A percentile compares a stretch with the other conserved stretches of the same genome.
phyloP scores from a whole-genome alignment of 2,797 vertebrate genomes.

The Melanotaenia trifasciata region DNA sequence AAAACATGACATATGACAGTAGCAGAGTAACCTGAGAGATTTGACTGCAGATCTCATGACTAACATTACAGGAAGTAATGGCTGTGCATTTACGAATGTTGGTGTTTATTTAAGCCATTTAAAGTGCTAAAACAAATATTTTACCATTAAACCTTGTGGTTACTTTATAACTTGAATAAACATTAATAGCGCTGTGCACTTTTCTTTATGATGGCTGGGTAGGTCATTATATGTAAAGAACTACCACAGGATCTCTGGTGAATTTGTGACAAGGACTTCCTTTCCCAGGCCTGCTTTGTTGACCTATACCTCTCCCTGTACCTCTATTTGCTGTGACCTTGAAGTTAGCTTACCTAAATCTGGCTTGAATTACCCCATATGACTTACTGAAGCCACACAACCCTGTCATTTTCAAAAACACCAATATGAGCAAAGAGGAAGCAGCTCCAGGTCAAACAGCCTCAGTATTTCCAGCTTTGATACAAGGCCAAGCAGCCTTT shows the following conservation, averaged over 20 bases:
- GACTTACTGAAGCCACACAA: slow-evolving; percentile 40
- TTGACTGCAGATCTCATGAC: slow-evolving; percentile 56
- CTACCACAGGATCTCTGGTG: slow-evolving; percentile 23
- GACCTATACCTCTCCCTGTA: slow-evolving; percentile 48
- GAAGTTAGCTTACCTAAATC: slow-evolving; percentile 64
- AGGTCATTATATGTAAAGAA: slow-evolving; percentile 39
- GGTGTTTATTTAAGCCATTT: slow-evolving; percentile 58
- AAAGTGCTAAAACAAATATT: slow-evolving; percentile 58
- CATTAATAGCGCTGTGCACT: slow-evolving; percentile 23
- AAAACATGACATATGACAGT: slow-evolving; percentile 75
- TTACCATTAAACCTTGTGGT: slow-evolving; percentile 39
- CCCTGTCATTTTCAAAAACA: slow-evolving; percentile 26
- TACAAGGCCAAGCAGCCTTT: slow-evolving; percentile 30
- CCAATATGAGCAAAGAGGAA: slow-evolving; percentile 3
- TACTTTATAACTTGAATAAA: slow-evolving; percentile 47
- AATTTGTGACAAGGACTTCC: slow-evolving; percentile 56
- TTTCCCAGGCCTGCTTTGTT: slow-evolving; percentile 55
- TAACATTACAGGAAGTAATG: slow-evolving; percentile 60
- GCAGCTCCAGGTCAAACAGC: slow-evolving; percentile 25
- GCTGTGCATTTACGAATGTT: slow-evolving; percentile 58
- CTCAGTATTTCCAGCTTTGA: slow-evolving; percentile 32
- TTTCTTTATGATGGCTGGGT: slow-evolving; percentile 42
- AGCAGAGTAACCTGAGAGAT: slow-evolving; percentile 74
- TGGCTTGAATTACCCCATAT: slow-evolving; percentile 69
- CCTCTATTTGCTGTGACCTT: slow-evolving; percentile 60